These are phyloP conservation scores for Drosophila repletoides DNA, from an alignment of 1,140 invertebrate genomes.

Conservation along the genomic window DNA sequence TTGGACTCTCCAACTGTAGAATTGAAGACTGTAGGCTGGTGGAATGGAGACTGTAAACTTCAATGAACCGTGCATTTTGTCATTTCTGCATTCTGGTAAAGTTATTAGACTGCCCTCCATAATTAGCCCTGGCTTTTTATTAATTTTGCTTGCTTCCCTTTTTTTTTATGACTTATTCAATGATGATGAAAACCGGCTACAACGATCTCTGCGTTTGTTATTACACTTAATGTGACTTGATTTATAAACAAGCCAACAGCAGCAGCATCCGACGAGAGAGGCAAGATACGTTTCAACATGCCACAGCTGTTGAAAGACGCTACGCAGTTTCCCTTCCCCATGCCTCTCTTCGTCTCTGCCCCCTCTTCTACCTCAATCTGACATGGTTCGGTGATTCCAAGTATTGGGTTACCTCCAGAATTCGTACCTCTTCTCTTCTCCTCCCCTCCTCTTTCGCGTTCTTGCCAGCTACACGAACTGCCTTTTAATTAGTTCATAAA, in stretches of 20 bases:
- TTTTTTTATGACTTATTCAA: conserved; percentile 74
- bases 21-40: no score
- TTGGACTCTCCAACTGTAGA: no score
- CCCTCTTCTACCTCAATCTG: conserved; percentile 7
- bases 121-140: conserved; percentile 57
- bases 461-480: conserved; percentile 22
- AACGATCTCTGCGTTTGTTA: conserved; percentile 66
- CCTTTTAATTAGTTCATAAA: conserved; percentile 66
- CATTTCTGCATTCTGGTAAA: conserved; percentile 55
- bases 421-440: not conserved
- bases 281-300: not conserved
- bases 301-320: conserved; percentile 45
- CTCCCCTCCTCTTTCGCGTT: not conserved
- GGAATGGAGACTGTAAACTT: no score
- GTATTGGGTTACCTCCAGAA: conserved; percentile 58
- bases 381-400: conserved; percentile 49
- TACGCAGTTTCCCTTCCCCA: no score
- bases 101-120: conserved; percentile 53
- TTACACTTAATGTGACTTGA: conserved; percentile 80
- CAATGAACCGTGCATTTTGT: conserved; percentile 73
- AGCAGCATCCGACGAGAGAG: conserved; percentile 31
- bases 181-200: conserved; percentile 38
- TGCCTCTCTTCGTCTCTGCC: no score
- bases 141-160: conserved; percentile 39
- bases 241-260: conserved; percentile 65